Base-by-base conservation (phyloP, 2,888 invertebrate species). In the Agrilus biguttatus region DNA sequence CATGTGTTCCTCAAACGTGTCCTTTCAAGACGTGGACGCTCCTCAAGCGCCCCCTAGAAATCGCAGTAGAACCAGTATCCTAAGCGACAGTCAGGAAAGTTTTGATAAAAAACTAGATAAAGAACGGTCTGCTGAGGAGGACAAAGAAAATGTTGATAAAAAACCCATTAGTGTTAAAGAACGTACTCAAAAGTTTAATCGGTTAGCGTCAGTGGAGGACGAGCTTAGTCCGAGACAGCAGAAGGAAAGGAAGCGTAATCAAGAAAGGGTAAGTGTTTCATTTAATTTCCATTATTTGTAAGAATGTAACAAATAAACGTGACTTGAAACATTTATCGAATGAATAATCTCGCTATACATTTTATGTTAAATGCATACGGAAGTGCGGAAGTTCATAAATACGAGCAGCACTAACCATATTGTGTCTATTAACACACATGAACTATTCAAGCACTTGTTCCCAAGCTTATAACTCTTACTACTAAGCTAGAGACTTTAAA, bases 141-240 rank as follows among this genome's bases (percentile, higher is more conserved):
- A 63, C 5, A 37, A 33, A 23, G 47, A 48, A 17, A 52, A 48
- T 14, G 71, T 70, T 19, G 70, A 67, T 46, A 78, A 78, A 54
- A 76, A 77, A 53, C 74, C 79, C 56, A 78, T 91, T 49, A 91
- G 89, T 56, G 93, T 95, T 8, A 90, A 87, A 61, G 93, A 95
- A 64, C 76, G 90, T 47, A 89, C 88, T 57, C 84, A 87, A 68
- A 90, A 90, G 69, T 89, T 93, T 63, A 92, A 95, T 65, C 77
- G 86, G 53, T 79, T 92, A 76, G 90, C 90, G 42, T 89, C 87
- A 0, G 86, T 90, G 56, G 78, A 80, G 58, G 77, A 77, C 60
- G 68, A 72, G 7, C 62, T 74, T 47, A 74, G 75, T 53, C 70
- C 75, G 34, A 66, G 69, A 39, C 69, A 66, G 45, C 64, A 63